These are phyloP conservation scores for Encarsia formosa DNA, from an alignment of 2,888 invertebrate genomes.

Conservation along the genomic window DNA sequence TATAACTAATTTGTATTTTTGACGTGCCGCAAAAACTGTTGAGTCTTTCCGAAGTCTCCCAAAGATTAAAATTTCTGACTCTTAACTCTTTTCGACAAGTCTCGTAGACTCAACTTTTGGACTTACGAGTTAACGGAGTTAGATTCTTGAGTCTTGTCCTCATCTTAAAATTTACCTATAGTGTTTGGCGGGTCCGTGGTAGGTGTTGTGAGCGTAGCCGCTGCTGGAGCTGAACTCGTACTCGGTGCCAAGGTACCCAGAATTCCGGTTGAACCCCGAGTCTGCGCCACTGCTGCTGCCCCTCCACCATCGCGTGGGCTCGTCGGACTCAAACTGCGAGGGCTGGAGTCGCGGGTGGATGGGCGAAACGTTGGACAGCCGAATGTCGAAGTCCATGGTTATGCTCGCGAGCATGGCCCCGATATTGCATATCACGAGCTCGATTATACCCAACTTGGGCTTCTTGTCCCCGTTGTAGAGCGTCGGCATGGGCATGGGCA, in stretches of 20 bases:
- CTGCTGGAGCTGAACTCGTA: slow-evolving; percentile 59
- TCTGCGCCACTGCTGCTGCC: slow-evolving; percentile 7
- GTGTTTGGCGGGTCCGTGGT: slow-evolving; percentile 81
- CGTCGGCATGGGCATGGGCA: slow-evolving; percentile 74
- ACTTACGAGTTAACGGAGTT: too few species aligned
- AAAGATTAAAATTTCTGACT: too few species aligned
- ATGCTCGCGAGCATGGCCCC: slow-evolving; percentile 87
- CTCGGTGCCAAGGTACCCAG: slow-evolving; percentile 51
- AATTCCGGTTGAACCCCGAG: slow-evolving; percentile 41
- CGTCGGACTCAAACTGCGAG: slow-evolving; percentile 29
- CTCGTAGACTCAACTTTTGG: too few species aligned
- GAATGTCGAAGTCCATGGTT: slow-evolving; percentile 87
- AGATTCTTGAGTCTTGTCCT: too few species aligned
- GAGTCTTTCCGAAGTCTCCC: too few species aligned
- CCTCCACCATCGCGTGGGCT: slow-evolving; percentile 31
- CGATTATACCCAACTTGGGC: slow-evolving; percentile 70
- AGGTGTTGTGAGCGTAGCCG: slow-evolving; percentile 79
- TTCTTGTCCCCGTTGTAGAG: slow-evolving; percentile 69
- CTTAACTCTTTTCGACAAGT: too few species aligned
- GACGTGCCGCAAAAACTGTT: too few species aligned
- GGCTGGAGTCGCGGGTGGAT: slow-evolving; percentile 74
- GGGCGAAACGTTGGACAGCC: slow-evolving; percentile 80
- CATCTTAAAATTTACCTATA: slow-evolving; percentile 53
- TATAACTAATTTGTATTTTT: too few species aligned
- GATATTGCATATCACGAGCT: slow-evolving; percentile 83